These are phyloP conservation scores for Megalops atlanticus DNA, from an alignment of 2,113 vertebrate genomes.

Conservation along the genomic window DNA sequence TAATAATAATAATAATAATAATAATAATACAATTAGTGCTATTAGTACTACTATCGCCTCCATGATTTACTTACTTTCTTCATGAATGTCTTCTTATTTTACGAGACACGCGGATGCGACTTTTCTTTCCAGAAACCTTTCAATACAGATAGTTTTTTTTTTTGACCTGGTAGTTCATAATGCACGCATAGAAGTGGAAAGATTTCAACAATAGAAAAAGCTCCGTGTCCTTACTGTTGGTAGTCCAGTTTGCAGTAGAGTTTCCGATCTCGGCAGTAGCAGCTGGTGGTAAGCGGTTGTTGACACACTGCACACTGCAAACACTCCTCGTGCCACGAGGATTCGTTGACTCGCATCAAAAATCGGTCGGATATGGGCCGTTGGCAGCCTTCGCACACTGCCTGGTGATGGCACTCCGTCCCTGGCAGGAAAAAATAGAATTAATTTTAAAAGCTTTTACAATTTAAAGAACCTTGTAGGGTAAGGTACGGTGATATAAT, in stretches of 20 bases:
- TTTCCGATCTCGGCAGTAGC: constrained; percentile 85
- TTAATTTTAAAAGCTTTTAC: background rate
- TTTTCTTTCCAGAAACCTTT: no score
- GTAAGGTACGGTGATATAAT: background rate
- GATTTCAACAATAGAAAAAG: background rate
- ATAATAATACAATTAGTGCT: no score
- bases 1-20: no score
- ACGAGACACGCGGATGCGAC: no score
- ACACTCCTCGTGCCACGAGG: constrained; percentile 91
- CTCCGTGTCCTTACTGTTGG: constrained; percentile 79
- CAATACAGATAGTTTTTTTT: no score
- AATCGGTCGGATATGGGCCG: constrained; percentile 88
- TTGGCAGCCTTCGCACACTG: constrained; percentile 87
- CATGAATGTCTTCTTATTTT: no score
- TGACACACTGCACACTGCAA: constrained; percentile 88
- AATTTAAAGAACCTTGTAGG: background rate
- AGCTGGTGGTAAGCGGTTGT: constrained; percentile 87
- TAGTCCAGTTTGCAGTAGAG: constrained; percentile 92
- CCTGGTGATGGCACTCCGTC: constrained; percentile 78
- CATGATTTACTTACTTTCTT: no score
- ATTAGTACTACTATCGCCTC: no score
- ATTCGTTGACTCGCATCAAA: constrained; percentile 88
- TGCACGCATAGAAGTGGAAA: no score
- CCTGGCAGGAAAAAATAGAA: constrained; percentile 63
- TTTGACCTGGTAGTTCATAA: no score